Evolutionary conservation across 1,140 invertebrate genomes (phyloP).

Genomic region (Brachionus manjavacas): DNA sequence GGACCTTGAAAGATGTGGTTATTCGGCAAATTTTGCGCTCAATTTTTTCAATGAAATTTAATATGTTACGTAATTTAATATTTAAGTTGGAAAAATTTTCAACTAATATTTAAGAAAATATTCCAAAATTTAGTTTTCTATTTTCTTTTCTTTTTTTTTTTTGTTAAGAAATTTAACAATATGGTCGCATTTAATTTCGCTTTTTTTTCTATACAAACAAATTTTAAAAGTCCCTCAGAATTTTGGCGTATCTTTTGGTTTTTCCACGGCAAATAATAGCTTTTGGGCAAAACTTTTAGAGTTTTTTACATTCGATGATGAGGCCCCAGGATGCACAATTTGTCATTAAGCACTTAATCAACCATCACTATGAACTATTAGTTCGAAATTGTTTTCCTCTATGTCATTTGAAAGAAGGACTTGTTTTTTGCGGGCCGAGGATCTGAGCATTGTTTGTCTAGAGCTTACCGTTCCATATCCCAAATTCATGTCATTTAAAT

Average conservation of each 20-base stretch:
- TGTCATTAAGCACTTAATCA: neutral
- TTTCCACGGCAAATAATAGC: too few species aligned
- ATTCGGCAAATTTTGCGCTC: neutral
- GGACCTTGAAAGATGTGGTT: neutral
- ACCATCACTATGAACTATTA: neutral
- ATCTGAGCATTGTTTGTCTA: neutral
- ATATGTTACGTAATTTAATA: constrained; percentile 36
- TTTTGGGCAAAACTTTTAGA: neutral
- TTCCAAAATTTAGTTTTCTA: constrained; percentile 9
- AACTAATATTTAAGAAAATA: constrained; percentile 35
- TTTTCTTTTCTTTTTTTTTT: neutral
- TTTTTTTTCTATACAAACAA: constrained; percentile 7
- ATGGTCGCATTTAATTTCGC: neutral
- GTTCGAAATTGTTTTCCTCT: neutral
- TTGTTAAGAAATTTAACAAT: neutral
- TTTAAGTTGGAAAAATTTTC: constrained; percentile 28
- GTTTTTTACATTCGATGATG: neutral
- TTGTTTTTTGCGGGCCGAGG: neutral
- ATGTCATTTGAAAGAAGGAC: neutral
- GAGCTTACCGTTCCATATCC: neutral
- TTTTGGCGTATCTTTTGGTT: neutral
- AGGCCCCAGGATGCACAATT: neutral
- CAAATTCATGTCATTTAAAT: neutral
- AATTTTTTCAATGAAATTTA: constrained; percentile 1
- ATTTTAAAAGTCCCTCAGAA: neutral